Evolutionary conservation across 2,888 invertebrate genomes (phyloP).

Genomic region (Malthinus flaveolus): DNA sequence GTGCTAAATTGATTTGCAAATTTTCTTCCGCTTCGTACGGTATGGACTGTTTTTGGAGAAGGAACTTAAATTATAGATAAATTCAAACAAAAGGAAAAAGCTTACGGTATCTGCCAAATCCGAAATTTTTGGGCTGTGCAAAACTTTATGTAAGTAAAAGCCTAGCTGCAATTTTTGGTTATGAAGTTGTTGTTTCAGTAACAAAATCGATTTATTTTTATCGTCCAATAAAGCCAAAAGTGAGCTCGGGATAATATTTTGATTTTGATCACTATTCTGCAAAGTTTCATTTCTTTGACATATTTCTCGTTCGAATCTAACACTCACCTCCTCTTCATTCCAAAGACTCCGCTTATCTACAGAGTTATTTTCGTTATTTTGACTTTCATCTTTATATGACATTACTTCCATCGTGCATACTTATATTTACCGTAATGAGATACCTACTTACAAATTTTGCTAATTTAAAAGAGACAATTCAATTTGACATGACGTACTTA

Average conservation of each 20-base stretch:
- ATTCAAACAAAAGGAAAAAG: background rate
- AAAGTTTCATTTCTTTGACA: background rate
- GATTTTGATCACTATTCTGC: background rate
- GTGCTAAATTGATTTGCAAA: conserved; percentile 42
- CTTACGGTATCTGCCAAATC: conserved; percentile 42
- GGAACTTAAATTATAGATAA: background rate
- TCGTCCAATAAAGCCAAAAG: conserved; percentile 39
- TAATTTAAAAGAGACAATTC: background rate
- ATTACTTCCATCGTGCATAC: conserved; percentile 2
- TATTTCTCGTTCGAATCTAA: too few relatives aligned
- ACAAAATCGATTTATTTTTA: conserved; percentile 43
- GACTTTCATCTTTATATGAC: background rate
- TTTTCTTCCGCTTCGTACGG: conserved; percentile 39
- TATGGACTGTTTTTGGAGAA: conserved; percentile 36
- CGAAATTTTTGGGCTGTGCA: conserved; percentile 36
- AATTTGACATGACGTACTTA: background rate
- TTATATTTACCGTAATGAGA: background rate
- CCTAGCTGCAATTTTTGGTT: conserved; percentile 46
- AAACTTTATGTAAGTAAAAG: conserved; percentile 43
- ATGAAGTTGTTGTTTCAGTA: conserved; percentile 40
- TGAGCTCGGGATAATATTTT: conserved; percentile 6
- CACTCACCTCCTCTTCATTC: too few relatives aligned
- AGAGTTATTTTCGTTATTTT: background rate
- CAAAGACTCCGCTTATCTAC: too few relatives aligned
- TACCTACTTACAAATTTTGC: conserved; percentile 2